A percentile compares a stretch with the other conserved stretches of the same genome.
Evolutionary conservation across 2,797 vertebrate genomes (phyloP).

Genomic region (Brachymystax lenok): DNA sequence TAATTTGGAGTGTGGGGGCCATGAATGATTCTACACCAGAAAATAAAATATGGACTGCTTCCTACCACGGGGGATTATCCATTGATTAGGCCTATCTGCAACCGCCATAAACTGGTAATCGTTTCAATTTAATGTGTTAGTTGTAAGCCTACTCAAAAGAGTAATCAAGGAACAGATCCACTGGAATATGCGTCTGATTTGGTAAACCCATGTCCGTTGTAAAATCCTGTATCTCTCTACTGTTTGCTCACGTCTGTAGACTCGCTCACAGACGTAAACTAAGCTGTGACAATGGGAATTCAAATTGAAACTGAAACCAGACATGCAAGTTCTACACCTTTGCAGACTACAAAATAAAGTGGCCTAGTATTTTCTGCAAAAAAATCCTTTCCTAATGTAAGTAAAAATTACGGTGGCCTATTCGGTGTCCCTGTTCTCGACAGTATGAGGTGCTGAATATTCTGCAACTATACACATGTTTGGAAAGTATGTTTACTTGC

Average conservation of each 20-base stretch:
- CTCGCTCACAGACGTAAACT: not conserved
- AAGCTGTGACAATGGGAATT: not conserved
- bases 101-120: not conserved
- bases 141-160: not conserved
- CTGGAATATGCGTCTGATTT: constrained; percentile 17
- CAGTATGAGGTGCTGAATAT: no score
- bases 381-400: not conserved
- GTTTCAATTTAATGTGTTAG: not conserved
- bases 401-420: not conserved
- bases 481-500: not conserved
- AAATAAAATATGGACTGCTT: not conserved
- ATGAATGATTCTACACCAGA: constrained; percentile 3
- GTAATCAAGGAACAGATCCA: constrained; percentile 3
- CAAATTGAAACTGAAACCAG: not conserved
- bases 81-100: constrained; percentile 8
- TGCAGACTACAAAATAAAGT: not conserved
- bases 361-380: not conserved
- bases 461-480: no score
- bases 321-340: not conserved
- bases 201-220: constrained; percentile 6
- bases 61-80: not conserved
- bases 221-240: not conserved
- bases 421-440: not conserved
- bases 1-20: constrained; percentile 24
- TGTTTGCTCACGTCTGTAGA: constrained; percentile 3